These are phyloP conservation scores for Neostethus bicornis DNA, from an alignment of 2,797 vertebrate species.

Conservation along the genomic window DNA sequence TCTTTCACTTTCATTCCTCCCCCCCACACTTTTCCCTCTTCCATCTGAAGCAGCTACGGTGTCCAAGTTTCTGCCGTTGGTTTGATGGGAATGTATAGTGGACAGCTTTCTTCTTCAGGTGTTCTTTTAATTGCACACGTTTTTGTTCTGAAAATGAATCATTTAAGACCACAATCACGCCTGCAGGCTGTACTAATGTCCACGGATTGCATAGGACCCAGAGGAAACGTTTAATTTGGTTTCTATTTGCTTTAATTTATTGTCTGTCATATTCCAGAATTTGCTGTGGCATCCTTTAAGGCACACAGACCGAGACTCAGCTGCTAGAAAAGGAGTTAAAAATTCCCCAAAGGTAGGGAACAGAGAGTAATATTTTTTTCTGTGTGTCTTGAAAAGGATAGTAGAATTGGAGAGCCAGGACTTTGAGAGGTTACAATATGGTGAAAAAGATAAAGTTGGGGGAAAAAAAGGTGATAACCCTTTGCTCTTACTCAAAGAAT, in stretches of 20 bases:
- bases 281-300: conserved; percentile 10
- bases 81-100: conserved; percentile 36
- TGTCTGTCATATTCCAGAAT: conserved; percentile 29
- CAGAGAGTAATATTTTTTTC: conserved; percentile 46
- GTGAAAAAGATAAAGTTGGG: conserved; percentile 61
- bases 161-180: conserved; percentile 48
- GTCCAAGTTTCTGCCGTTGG: conserved; percentile 51
- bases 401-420: conserved; percentile 34
- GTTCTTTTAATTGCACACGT: conserved; percentile 51
- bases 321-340: conserved; percentile 43
- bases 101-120: conserved; percentile 41
- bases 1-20: conserved; percentile 62
- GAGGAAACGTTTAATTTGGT: conserved; percentile 41
- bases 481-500: conserved; percentile 31
- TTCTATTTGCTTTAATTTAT: conserved; percentile 40
- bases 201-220: conserved; percentile 25
- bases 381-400: conserved; percentile 49
- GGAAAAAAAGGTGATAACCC: conserved; percentile 54
- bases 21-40: conserved; percentile 39
- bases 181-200: conserved; percentile 23
- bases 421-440: conserved; percentile 61
- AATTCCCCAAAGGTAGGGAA: conserved; percentile 42
- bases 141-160: conserved; percentile 52
- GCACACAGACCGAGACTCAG: conserved; percentile 21
- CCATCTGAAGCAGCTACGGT: conserved; percentile 51